Conservation (phyloP, 2,888 invertebrate genomes). For the Carpatolechia fugitivella region DNA sequence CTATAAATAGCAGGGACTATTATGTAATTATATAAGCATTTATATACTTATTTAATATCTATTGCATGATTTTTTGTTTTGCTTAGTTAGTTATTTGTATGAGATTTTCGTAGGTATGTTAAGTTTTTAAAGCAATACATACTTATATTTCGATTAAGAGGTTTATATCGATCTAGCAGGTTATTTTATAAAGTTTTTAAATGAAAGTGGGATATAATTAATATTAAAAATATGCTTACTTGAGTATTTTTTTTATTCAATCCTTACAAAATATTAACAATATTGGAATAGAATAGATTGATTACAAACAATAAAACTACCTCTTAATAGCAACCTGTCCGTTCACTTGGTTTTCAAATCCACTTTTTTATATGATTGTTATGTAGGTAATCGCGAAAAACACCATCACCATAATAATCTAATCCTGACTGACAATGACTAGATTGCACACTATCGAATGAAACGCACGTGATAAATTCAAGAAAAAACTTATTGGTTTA, state of each 20-base stretch:
- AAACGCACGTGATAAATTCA: too few relatives aligned
- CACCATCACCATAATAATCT: too few relatives aligned
- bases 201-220: conserved; percentile 35
- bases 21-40: background rate
- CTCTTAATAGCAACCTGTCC: too few relatives aligned
- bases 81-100: conserved; percentile 7
- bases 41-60: conserved; percentile 18
- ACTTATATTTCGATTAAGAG: conserved; percentile 19
- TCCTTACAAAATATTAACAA: too few relatives aligned
- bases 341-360: too few relatives aligned
- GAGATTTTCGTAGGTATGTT: conserved; percentile 31
- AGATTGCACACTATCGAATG: too few relatives aligned
- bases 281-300: too few relatives aligned
- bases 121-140: conserved; percentile 52
- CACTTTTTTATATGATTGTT: too few relatives aligned
- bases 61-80: conserved; percentile 21
- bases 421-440: too few relatives aligned
- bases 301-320: too few relatives aligned
- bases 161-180: conserved; percentile 29
- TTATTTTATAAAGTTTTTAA: conserved; percentile 38
- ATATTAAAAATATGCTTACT: conserved; percentile 64
- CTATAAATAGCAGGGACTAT: conserved; percentile 7
- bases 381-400: too few relatives aligned
- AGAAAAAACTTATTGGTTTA: too few relatives aligned
- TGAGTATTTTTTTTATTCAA: conserved; percentile 42